Conservation (phyloP, 2,113 vertebrate species). For the Lucifuga dentata region DNA sequence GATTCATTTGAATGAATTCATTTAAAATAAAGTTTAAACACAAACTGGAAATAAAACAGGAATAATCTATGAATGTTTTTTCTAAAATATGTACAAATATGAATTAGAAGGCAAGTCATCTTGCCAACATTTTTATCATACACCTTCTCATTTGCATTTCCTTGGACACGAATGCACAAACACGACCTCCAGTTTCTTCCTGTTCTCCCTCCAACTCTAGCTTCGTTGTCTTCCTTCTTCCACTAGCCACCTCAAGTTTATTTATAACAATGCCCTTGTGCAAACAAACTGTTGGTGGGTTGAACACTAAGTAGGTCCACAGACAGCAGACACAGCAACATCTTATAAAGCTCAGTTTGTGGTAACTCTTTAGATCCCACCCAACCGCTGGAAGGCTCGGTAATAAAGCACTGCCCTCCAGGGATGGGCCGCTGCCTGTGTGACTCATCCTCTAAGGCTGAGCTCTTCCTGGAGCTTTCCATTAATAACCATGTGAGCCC, state of each 20-base stretch:
- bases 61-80: conserved; percentile 19
- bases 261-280: conserved; percentile 76
- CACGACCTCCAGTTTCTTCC: conserved; percentile 36
- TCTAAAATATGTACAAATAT: conserved; percentile 1
- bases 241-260: conserved; percentile 74
- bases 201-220: conserved; percentile 31
- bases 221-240: conserved; percentile 40
- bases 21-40: conserved; percentile 40
- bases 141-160: conserved; percentile 40
- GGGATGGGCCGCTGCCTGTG: conserved; percentile 57
- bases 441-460: conserved; percentile 73
- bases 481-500: conserved; percentile 73
- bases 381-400: conserved; percentile 53
- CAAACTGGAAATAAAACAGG: conserved; percentile 15
- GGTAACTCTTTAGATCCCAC: conserved; percentile 51
- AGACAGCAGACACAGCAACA: conserved; percentile 47
- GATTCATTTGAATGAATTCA: conserved; percentile 45
- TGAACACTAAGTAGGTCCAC: conserved; percentile 56
- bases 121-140: conserved; percentile 7
- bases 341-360: conserved; percentile 37
- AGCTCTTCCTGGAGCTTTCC: conserved; percentile 65
- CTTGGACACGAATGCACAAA: conserved; percentile 34
- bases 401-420: conserved; percentile 67
- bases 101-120: neutral
- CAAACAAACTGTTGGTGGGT: conserved; percentile 65